phyloP scores from a whole-genome alignment of 2,113 vertebrate genomes.

The Microcebus ravelobensis region DNA sequence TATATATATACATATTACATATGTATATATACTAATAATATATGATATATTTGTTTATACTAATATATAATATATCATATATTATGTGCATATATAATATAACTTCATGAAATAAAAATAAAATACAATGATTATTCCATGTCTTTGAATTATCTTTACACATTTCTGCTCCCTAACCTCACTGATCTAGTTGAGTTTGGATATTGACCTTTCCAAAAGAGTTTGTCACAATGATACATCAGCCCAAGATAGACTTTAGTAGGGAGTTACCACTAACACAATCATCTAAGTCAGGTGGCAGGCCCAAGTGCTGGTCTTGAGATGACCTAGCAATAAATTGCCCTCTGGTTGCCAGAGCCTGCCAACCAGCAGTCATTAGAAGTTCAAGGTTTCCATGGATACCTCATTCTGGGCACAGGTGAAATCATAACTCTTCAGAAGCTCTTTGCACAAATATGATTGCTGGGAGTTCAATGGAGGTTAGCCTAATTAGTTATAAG shows the following conservation, averaged over 20 bases:
- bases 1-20: not conserved
- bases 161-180: not conserved
- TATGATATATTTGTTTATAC: not conserved
- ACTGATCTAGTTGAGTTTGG: not conserved
- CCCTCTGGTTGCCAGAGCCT: not conserved
- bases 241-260: not conserved
- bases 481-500: conserved; percentile 46
- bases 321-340: conserved; percentile 14
- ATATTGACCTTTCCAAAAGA: conserved; percentile 37
- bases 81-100: not conserved
- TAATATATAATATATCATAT: not conserved
- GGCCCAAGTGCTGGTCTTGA: not conserved
- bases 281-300: not conserved
- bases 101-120: not conserved
- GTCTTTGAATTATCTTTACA: conserved; percentile 20
- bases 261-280: not conserved
- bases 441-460: not conserved
- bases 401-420: not conserved
- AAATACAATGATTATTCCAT: not conserved
- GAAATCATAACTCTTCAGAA: conserved; percentile 32
- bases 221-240: conserved; percentile 9
- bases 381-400: conserved; percentile 25
- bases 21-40: too few species aligned
- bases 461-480: not conserved
- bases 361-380: not conserved